Evolutionary conservation across 2,113 vertebrate species (phyloP), one percentile per base, ranked within the genome.

Genomic region (Pantherophis guttatus): DNA sequence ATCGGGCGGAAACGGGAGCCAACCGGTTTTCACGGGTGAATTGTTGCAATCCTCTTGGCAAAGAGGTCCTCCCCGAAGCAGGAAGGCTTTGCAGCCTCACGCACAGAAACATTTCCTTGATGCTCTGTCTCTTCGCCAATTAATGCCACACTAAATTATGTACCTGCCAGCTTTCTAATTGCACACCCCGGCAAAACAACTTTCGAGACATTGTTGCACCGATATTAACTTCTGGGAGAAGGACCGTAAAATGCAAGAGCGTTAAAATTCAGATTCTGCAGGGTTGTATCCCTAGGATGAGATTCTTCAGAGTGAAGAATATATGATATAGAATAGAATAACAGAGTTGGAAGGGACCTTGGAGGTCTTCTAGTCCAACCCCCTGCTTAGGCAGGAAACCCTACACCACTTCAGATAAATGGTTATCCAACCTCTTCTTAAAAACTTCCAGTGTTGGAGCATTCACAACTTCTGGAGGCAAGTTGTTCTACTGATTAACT

Each of bases 141-240:
- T 97, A 97, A 96, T 0, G 86, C 96, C 96, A 96, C 92, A 96
- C 91, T 96, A 97, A 97, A 96, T 97, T 97, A 96, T 94, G 94
- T 94, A 96, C 94, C 95, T 96, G 93, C 90, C 97, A 95, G 81
- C 94, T 92, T 95, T 97, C 95, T 96, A 96, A 97, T 96, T 97
- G 96, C 95, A 96, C 94, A 95, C 93, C 93, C 96, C 93, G 94
- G 94, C 96, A 95, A 94, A 96, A 93, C 94, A 5, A 0, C 81
- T 96, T 96, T 95, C 94, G 95, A 96, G 94, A 93, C 94, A 95
- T 91, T 96, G 93, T 93, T 94, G 86, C 92, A 93, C 91, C 44
- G 93, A 52, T 94, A 94, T 94, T 95, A 95, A 96, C 95, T 94
- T 97, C 96, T 94, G 91, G 94, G 95, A 95, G 94, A 96, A 94